Conservation (phyloP, 2,888 invertebrate genomes). For the Meghimatium bilineatum region DNA sequence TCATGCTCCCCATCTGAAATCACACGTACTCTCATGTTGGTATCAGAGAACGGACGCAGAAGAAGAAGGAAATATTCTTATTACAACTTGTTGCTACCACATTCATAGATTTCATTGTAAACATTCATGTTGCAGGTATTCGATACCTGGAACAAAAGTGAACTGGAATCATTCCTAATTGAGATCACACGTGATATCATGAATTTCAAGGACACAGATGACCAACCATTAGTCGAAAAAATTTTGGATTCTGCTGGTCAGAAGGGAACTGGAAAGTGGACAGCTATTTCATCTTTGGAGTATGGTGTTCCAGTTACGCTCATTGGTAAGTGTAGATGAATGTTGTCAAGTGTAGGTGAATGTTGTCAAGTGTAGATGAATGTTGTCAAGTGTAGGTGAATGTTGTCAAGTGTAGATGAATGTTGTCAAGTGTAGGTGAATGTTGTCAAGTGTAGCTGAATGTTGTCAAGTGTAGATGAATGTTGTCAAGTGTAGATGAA, state of each 20-base stretch:
- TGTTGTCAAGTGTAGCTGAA: too few relatives aligned
- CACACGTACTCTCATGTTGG: too few relatives aligned
- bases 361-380: too few relatives aligned
- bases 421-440: too few relatives aligned
- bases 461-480: too few relatives aligned
- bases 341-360: neutral
- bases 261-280: slow-evolving; percentile 99
- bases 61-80: too few relatives aligned
- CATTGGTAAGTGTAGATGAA: slow-evolving; percentile 81
- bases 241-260: slow-evolving; percentile 97
- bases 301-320: slow-evolving; percentile 98
- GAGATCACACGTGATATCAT: slow-evolving; percentile 98
- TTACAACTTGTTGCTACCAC: too few relatives aligned
- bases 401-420: too few relatives aligned
- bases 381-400: too few relatives aligned
- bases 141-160: slow-evolving; percentile 95
- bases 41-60: too few relatives aligned
- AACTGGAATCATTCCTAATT: slow-evolving; percentile 93
- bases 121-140: slow-evolving; percentile 82
- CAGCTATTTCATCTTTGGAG: slow-evolving; percentile 95
- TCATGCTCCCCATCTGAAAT: too few relatives aligned
- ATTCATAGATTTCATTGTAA: neutral
- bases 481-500: too few relatives aligned
- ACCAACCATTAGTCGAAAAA: slow-evolving; percentile 89
- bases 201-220: slow-evolving; percentile 89